phyloP scores from a whole-genome alignment of 2,888 invertebrate genomes.

The Antheraea assamensis region DNA sequence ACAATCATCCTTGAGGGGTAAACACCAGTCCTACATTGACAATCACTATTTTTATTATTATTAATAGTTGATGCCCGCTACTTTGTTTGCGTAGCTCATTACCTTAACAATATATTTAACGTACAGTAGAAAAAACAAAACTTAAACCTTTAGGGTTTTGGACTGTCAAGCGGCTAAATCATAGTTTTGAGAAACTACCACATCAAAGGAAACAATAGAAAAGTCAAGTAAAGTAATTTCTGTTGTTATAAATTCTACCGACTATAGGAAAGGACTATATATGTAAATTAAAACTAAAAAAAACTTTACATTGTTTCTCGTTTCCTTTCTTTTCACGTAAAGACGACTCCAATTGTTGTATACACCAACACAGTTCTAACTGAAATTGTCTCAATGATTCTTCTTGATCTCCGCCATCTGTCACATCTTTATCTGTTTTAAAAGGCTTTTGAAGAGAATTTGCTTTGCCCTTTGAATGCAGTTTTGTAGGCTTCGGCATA shows the following conservation, averaged over 20 bases:
- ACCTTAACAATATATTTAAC: too few relatives aligned
- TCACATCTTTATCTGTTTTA: constrained; percentile 55
- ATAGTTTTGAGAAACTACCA: too few relatives aligned
- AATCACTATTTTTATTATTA: too few relatives aligned
- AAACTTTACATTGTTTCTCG: constrained; percentile 79
- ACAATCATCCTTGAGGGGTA: too few relatives aligned
- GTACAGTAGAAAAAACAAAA: too few relatives aligned
- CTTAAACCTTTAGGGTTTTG: too few relatives aligned
- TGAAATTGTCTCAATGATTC: constrained; percentile 86
- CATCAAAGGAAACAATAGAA: too few relatives aligned
- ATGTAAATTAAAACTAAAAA: constrained; percentile 30
- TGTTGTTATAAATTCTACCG: background rate
- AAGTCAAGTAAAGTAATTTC: too few relatives aligned
- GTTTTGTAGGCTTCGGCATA: constrained; percentile 75
- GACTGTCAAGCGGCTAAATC: too few relatives aligned
- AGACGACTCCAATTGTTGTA: constrained; percentile 85
- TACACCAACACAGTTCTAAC: constrained; percentile 90
- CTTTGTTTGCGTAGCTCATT: too few relatives aligned
- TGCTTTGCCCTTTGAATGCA: constrained; percentile 70
- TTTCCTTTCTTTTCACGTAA: constrained; percentile 83
- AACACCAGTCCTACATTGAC: too few relatives aligned
- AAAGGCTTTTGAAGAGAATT: constrained; percentile 66
- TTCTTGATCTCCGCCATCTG: constrained; percentile 56
- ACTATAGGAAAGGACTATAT: background rate
- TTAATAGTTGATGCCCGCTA: too few relatives aligned